Conservation (phyloP, 2,888 invertebrate genomes). For the Chirona hameri region DNA sequence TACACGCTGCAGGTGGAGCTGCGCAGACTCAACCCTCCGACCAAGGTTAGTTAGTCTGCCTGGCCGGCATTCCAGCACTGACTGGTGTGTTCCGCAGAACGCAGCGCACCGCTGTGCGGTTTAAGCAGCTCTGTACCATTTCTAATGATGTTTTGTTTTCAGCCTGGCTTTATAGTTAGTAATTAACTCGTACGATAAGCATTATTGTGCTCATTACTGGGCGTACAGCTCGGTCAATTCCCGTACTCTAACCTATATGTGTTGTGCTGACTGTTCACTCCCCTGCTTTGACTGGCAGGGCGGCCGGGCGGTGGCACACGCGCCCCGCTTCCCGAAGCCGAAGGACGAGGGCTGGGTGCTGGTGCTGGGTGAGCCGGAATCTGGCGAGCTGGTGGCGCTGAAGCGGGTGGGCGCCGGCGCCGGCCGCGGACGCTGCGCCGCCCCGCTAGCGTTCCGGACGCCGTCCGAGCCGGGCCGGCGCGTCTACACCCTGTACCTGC, state of each 20-base stretch:
- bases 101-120: too few relatives aligned
- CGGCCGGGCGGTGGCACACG: constrained; percentile 61
- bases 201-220: too few relatives aligned
- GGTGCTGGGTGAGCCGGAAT: constrained; percentile 66
- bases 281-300: constrained; percentile 41
- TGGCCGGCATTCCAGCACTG: background rate
- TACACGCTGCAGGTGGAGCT: constrained; percentile 61
- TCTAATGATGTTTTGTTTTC: too few relatives aligned
- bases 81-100: too few relatives aligned
- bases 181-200: too few relatives aligned
- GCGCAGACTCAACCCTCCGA: constrained; percentile 42
- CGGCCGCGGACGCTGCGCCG: constrained; percentile 44
- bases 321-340: constrained; percentile 82
- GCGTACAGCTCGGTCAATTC: too few relatives aligned
- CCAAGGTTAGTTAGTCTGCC: constrained; percentile 42
- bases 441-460: constrained; percentile 60
- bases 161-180: too few relatives aligned
- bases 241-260: too few relatives aligned
- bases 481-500: constrained; percentile 72
- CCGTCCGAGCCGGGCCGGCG: constrained; percentile 63
- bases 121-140: too few relatives aligned
- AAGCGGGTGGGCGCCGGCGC: constrained; percentile 59
- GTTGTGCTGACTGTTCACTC: too few relatives aligned
- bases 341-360: constrained; percentile 97
- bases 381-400: constrained; percentile 71